Conservation (phyloP, 2,113 vertebrate genomes). For the Melospiza melodia region DNA sequence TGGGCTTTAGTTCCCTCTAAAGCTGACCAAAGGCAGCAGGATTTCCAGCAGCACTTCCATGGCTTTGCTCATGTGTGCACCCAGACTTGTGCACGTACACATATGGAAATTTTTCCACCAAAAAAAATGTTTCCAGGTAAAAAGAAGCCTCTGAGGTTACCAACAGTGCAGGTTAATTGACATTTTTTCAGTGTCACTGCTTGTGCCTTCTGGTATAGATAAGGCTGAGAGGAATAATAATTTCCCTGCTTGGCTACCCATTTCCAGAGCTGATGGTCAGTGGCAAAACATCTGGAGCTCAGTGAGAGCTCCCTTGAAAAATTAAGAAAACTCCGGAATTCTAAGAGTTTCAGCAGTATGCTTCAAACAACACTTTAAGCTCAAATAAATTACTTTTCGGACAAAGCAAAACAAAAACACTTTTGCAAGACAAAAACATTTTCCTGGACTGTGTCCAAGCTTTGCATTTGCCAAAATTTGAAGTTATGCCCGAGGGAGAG, state of each 20-base stretch:
- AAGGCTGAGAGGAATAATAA: conserved; percentile 28
- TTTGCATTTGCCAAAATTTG: conserved; percentile 23
- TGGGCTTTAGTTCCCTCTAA: conserved; percentile 18
- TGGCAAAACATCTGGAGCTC: conserved; percentile 31
- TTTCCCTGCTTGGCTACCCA: not conserved
- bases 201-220: conserved; percentile 7
- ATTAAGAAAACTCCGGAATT: not conserved
- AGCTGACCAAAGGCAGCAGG: conserved; percentile 30
- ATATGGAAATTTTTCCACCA: not conserved
- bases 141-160: not conserved
- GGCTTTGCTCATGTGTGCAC: not conserved
- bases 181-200: conserved; percentile 34
- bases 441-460: not conserved
- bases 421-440: conserved; percentile 13
- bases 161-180: not conserved
- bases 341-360: not conserved
- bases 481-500: conserved; percentile 7
- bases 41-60: not conserved
- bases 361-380: not conserved
- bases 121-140: not conserved
- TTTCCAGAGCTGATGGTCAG: conserved; percentile 46
- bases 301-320: not conserved
- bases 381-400: not conserved
- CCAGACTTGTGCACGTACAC: not conserved
- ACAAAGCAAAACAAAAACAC: not conserved